Base-by-base conservation (phyloP, 1,140 invertebrate species). In the Lycorma delicatula region DNA sequence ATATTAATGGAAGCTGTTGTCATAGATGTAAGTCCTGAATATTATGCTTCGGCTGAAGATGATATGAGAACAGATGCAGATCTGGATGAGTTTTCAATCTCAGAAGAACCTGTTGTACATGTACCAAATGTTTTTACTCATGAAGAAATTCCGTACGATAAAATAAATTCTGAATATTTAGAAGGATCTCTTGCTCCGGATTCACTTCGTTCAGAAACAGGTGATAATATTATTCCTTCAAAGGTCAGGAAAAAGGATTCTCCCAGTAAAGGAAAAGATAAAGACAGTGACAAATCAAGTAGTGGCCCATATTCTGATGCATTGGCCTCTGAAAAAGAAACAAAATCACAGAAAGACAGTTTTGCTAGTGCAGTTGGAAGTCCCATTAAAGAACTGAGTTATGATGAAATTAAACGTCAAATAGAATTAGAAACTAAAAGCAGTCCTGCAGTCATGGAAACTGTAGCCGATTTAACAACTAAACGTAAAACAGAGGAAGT, bases 1-100 rank as follows among this genome's bases (percentile, higher is more conserved):
- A 73, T 93, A 3, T 67, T 91, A 0, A 91, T 93, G 87, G 90
- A 93, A 76, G 90, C 90, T 1, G 86, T 93, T 16, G 85, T 94
- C 3, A 92, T 93, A 50, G 91, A 94, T 64, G 87, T 94, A 4
- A 83, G 86, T 0, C 86, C 86, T 7, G 87, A 90, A 64, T 89
- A 88, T 63, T 90, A 89, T 64, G 74, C 78, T 0, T 75, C 80
- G 18, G 81, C 81, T 1, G 87, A 89, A 70, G 87, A 88, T 67
- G 88, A 90, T 71, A 73, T 86, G 56, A 78, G 86, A 54, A 92
- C 89, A 1, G 89, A 91, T 74, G 87, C 86, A 0, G 89, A 89
- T 61, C 74, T 92, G 36, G 89, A 92, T 69, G 89, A 91, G 67
- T 83, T 91, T 48, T 89, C 85, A 11, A 80, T 81, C 11, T 81